Evolutionary conservation across 1,140 invertebrate genomes (phyloP), one percentile per base, ranked within the genome.

Genomic region (Orchesella cincta): DNA sequence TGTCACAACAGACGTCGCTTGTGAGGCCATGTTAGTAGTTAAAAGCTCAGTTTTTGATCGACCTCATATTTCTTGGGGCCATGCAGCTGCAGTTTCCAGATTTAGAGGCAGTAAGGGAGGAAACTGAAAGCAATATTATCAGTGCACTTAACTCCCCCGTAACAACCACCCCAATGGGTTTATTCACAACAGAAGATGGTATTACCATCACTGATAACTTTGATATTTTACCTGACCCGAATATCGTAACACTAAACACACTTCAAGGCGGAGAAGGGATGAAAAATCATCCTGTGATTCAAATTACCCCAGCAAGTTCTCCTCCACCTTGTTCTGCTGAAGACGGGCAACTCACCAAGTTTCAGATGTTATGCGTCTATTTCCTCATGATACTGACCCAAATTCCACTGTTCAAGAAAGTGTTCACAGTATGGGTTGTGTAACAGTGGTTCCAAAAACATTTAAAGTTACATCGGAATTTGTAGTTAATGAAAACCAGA

Each of bases 271-370:
- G 5, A 26, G 5, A 35, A 73, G 23, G 71, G 71, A 12, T 23
- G 28, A 28, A 54, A 34, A 31, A 76, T 52, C n/a, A n/a, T 3
- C 81, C 81, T 1, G 35, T 72, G 16, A 81, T 81, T 62, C 78
- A 81, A 74, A 81, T 81, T 39, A 81, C 81, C 16, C 80, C 80
- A 1, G 80, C 78, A 20, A 75, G 74, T 64, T 73, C 74, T 75
- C 70, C 78, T 31, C 20, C 71, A n/a, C n/a, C n/a, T n/a, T n/a
- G n/a, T 1, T 71, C 74, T 18, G 64, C 14, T 57, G 14, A n/a
- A 26, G 26, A 71, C 28, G 26, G 26, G 71, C n/a, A 36, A 12
- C 28, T 54, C 26, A 26, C 46, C 20, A 5, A 8, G 12, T 51
- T 51, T 34, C 76, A 57, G n/a, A n/a, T n/a, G n/a, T n/a, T n/a